Percentiles rank a stretch among this genome's conserved stretches.
phyloP scores from a whole-genome alignment of 2,888 invertebrate genomes.

The Melipona bicolor region DNA sequence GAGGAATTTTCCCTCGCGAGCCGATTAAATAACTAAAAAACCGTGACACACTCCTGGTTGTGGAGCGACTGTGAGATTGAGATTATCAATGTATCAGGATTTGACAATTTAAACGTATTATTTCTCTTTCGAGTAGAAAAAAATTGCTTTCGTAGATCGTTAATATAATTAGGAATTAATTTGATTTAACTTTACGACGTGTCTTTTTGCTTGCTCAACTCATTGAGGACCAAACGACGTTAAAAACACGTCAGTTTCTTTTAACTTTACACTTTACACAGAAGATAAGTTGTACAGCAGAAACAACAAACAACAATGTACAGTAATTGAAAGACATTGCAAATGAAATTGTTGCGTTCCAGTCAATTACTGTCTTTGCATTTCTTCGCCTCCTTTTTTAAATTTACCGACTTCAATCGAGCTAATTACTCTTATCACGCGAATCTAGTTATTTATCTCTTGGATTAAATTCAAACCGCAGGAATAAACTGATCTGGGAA shows the following conservation, averaged over 20 bases:
- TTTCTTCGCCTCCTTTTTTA: background rate
- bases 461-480: background rate
- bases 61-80: conserved; percentile 1
- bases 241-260: no score
- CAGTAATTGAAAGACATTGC: no score
- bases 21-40: conserved; percentile 20
- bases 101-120: background rate
- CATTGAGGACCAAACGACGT: no score
- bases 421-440: background rate
- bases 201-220: background rate
- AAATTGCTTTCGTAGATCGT: background rate
- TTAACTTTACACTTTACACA: no score
- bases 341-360: no score
- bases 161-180: background rate
- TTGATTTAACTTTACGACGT: background rate
- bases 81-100: background rate
- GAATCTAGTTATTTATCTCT: background rate
- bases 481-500: background rate
- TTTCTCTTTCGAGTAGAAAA: background rate
- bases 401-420: background rate
- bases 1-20: background rate
- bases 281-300: no score
- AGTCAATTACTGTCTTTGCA: background rate
- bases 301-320: no score
- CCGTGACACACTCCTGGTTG: background rate